phyloP scores from a whole-genome alignment of 2,113 vertebrate genomes.

The Cinclus cinclus region DNA sequence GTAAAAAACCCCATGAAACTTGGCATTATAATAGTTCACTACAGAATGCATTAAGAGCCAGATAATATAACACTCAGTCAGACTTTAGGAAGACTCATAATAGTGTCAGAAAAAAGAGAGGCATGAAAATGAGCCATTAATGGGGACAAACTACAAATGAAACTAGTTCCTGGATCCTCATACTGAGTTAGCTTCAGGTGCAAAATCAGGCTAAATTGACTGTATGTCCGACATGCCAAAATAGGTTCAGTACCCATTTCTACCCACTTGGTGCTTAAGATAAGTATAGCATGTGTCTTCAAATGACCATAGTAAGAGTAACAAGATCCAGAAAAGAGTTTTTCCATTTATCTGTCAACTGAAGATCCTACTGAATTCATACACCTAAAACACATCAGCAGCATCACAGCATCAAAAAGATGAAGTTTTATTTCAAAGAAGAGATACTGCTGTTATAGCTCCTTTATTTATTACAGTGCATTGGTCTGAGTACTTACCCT shows the following conservation, averaged over 20 bases:
- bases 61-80: background rate
- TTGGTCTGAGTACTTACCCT: rapidly evolving
- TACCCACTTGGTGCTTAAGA: background rate
- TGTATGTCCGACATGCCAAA: background rate
- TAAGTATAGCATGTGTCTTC: background rate
- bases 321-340: background rate
- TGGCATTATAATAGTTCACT: rapidly evolving
- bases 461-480: background rate
- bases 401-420: background rate
- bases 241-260: background rate
- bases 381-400: background rate
- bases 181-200: background rate
- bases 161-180: background rate
- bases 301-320: background rate
- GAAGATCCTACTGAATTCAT: background rate
- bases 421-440: background rate
- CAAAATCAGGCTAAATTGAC: background rate
- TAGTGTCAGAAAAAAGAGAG: background rate
- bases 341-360: background rate
- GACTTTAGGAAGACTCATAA: background rate
- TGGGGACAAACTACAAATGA: background rate
- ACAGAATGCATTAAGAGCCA: rapidly evolving
- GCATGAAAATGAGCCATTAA: background rate
- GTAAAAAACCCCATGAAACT: background rate
- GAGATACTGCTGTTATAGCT: background rate